A percentile compares a stretch with the other conserved stretches of the same genome.
These are phyloP conservation scores for Aurelia sp. DNA, from an alignment of 30 jellyfish, hydroid and myxozoan genomes.

Conservation along the genomic window DNA sequence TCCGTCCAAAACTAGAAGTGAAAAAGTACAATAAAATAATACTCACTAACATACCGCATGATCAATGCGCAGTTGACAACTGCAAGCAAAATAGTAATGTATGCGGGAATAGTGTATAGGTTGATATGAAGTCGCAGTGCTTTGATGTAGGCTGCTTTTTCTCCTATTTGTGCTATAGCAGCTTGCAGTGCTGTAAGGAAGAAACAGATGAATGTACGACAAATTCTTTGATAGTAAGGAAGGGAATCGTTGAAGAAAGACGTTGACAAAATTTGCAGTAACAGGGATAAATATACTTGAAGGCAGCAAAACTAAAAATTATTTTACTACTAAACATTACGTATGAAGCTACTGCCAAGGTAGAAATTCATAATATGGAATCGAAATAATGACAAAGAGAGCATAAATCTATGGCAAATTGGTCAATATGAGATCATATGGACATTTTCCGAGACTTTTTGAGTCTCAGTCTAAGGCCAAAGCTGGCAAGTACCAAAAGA, in stretches of 20 bases:
- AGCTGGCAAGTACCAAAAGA: too few species aligned
- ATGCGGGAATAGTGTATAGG: conserved; percentile 41
- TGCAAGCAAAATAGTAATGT: neutral
- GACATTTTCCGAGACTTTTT: too few species aligned
- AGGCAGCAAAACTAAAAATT: neutral
- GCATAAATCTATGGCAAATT: too few species aligned
- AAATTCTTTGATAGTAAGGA: neutral
- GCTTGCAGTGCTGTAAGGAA: conserved; percentile 33
- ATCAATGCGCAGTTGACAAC: neutral
- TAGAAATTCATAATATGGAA: too few species aligned
- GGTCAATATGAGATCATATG: too few species aligned
- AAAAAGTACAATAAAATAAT: neutral
- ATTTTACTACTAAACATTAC: too few species aligned
- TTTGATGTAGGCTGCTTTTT: conserved; percentile 4
- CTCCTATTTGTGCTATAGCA: conserved; percentile 48
- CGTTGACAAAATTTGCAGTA: neutral
- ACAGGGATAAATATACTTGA: neutral
- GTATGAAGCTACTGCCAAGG: too few species aligned
- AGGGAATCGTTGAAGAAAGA: neutral
- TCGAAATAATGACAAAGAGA: too few species aligned
- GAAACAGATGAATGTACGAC: neutral
- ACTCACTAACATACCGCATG: conserved; percentile 16
- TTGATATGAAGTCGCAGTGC: conserved; percentile 20
- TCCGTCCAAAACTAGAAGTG: too few species aligned
- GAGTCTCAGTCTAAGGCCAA: too few species aligned